These are phyloP conservation scores for Xylota sylvarum DNA, from an alignment of 2,888 invertebrate species.

Conservation along the genomic window DNA sequence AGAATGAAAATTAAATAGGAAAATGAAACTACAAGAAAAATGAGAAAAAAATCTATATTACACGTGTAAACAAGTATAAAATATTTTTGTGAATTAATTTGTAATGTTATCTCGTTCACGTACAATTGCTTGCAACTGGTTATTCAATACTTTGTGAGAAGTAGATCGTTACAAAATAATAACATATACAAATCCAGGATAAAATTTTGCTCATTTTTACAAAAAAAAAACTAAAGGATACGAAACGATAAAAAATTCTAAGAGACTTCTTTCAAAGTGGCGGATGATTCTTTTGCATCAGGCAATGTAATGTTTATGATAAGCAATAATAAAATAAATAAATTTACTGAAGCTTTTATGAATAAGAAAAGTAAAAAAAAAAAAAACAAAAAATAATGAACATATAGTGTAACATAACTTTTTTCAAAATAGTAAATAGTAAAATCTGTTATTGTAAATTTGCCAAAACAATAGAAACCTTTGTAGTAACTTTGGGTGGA, in stretches of 20 bases:
- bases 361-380: conserved; percentile 42
- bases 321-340: conserved; percentile 82
- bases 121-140: conserved; percentile 70
- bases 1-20: conserved; percentile 54
- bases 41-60: conserved; percentile 52
- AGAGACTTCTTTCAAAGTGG: conserved; percentile 46
- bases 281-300: conserved; percentile 59
- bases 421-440: conserved; percentile 65
- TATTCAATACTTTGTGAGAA: conserved; percentile 58
- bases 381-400: conserved; percentile 11
- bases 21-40: conserved; percentile 46
- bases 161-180: conserved; percentile 6
- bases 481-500: background rate
- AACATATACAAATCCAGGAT: conserved; percentile 46
- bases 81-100: conserved; percentile 77
- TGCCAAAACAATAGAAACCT: conserved; percentile 71
- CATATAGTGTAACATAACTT: conserved; percentile 59
- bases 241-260: conserved; percentile 17
- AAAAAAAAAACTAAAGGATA: conserved; percentile 10
- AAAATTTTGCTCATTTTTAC: conserved; percentile 68
- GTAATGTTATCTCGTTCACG: conserved; percentile 76
- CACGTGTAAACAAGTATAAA: conserved; percentile 59
- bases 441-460: conserved; percentile 69
- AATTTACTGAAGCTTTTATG: conserved; percentile 72
- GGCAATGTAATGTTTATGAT: conserved; percentile 81